Evolutionary conservation across 1,140 invertebrate genomes (phyloP), one percentile per base, ranked within the genome.

Genomic region (Alviniconcha marisindica): DNA sequence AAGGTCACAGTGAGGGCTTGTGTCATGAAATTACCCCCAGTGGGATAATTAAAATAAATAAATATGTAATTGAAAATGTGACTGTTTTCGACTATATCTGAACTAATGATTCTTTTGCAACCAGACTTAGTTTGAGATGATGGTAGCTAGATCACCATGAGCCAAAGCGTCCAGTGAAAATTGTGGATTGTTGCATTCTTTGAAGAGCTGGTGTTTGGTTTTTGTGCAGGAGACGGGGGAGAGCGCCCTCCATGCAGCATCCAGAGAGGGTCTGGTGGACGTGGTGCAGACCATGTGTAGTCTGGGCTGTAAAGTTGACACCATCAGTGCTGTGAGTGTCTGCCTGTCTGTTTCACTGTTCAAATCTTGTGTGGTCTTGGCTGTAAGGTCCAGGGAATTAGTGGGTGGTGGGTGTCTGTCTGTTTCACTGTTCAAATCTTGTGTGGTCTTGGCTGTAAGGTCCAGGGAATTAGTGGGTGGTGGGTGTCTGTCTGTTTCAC

Each of bases 211-310:
- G n/a, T 54, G n/a, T 83, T 2, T 28, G 71, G 38, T 71, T 63
- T 0, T 74, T 83, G 44, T 83, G 2, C 83, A 91, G 85, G 89
- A 97, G 95, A 94, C 95, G 91, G 95, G 96, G 79, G 96, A 97
- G 89, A 95, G 95, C 84, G 94, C 96, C 28, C 94, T 97, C 79
- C 96, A 97, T 89, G 94, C 96, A 79, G 96, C 96, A 74, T 95
- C 95, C 82, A 93, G 95, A 86, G 93, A 95, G 87, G 96, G 96
- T 36, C 93, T 97, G 21, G 92, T 96, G 66, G 93, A 94, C 85
- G 95, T 96, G 84, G 96, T 96, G 28, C 95, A 96, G 86, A 95
- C 95, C 28, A 93, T 97, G 84, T 97, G 96, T 93, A 95, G 96
- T 69, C 95, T 95, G 84, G 96, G 96, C 4, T 96, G 96, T 91